A percentile compares a stretch with the other conserved stretches of the same genome.
Conservation (phyloP, 2,888 invertebrate genomes). For the Agonopterix heracliana region DNA sequence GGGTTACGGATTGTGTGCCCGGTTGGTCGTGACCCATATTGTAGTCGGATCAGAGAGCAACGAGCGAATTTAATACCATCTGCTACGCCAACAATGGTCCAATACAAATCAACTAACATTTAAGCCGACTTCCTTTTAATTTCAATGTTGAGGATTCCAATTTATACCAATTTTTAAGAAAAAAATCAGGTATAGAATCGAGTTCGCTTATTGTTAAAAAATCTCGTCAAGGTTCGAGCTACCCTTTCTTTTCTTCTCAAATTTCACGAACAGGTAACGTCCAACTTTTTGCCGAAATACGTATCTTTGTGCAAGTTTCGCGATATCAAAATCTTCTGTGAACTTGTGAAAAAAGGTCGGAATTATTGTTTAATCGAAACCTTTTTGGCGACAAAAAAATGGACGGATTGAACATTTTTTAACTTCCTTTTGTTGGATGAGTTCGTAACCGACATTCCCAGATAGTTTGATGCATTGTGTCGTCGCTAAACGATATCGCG, state of each 20-base stretch:
- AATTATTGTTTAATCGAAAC: conserved; percentile 65
- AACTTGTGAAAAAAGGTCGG: conserved; percentile 46
- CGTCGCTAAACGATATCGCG: conserved; percentile 56
- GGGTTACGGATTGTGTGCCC: conserved; percentile 25
- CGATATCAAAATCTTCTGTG: conserved; percentile 66
- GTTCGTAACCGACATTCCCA: conserved; percentile 73
- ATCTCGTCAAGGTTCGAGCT: conserved; percentile 52
- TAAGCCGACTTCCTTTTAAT: conserved; percentile 63
- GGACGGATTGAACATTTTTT: conserved; percentile 57
- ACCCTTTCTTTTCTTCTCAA: conserved; percentile 71
- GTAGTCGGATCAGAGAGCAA: conserved; percentile 57
- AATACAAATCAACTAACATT: conserved; percentile 61
- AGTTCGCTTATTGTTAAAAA: conserved; percentile 44
- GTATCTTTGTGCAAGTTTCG: conserved; percentile 63
- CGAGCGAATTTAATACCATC: conserved; percentile 53
- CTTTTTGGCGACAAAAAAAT: conserved; percentile 57
- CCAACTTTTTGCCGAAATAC: conserved; percentile 52
- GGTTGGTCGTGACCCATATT: conserved; percentile 53
- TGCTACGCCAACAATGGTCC: conserved; percentile 44
- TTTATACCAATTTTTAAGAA: conserved; percentile 49
- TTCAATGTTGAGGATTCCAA: conserved; percentile 50
- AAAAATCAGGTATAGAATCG: conserved; percentile 47
- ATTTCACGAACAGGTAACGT: conserved; percentile 73
- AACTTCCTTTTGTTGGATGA: conserved; percentile 59
- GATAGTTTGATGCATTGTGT: conserved; percentile 61